Base-by-base conservation (phyloP, 1,140 invertebrate species). In the Drosophila seguyi region DNA sequence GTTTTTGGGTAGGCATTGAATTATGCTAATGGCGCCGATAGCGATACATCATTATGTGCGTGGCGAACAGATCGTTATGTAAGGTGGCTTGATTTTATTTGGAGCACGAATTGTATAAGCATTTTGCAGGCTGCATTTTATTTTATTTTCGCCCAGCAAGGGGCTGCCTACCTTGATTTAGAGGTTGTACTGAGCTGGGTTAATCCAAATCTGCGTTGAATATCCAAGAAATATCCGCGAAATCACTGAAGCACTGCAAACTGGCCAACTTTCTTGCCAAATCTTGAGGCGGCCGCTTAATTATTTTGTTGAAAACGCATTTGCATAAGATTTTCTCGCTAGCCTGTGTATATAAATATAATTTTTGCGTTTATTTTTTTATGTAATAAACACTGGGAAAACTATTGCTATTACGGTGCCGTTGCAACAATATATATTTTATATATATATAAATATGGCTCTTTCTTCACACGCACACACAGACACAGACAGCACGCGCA, bases 391-490 rank as follows among this genome's bases (percentile, higher is more conserved):
- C 53, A 82, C 56, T 79, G 79, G 84, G 79, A 86, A 86, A 88
- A 79, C 71, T 82, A 83, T 82, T 73, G 71, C 58, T 72, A 62
- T 81, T 59, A 57, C 58, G 52, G 42, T 53, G 56, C 42, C 61
- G 66, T 75, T 77, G 61, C 80, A 85, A 68, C 67, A 74, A 61
- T 57, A 65, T 59, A 39, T 69, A 68, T 75, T 16, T 62, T 42
- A 52, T 61, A 60, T 60, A 56, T 42, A 45, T 77, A 74, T 69
- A 79, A 76, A 79, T 83, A 90, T 88, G 78, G 85, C 84, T 90
- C 81, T 90, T 90, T 90, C 85, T 90, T 85, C 81, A 84, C 78
- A 88, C 77, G 80, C 76, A 88, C 81, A 88, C 62, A 55, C 62
- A 62, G 58, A 52, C 42, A 50, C 44, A 27, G 36, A 44, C 67